Percentiles rank a stretch among this genome's conserved stretches.
phyloP scores from a whole-genome alignment of 2,888 invertebrate species.

The Atherix ibis region DNA sequence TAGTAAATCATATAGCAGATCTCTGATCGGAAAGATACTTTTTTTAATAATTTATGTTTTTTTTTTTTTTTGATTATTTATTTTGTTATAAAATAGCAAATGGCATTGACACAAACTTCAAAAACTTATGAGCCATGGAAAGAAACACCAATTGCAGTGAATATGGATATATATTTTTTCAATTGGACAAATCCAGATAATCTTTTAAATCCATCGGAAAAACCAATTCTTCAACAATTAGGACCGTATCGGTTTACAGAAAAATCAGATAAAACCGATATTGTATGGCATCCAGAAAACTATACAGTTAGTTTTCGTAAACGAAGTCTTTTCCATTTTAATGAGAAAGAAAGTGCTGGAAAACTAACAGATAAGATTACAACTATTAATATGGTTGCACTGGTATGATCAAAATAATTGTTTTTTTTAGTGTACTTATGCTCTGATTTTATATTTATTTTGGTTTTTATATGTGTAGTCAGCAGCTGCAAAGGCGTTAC shows the following conservation, averaged over 20 bases:
- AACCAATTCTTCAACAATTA: slow-evolving; percentile 38
- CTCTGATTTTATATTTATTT: neutral
- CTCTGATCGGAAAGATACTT: no score
- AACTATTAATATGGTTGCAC: slow-evolving; percentile 58
- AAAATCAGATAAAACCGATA: slow-evolving; percentile 51
- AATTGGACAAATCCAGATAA: slow-evolving; percentile 69
- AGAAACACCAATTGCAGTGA: slow-evolving; percentile 44
- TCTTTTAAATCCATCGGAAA: slow-evolving; percentile 37
- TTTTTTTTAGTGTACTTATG: neutral
- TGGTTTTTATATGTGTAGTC: slow-evolving; percentile 24
- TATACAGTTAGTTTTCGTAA: slow-evolving; percentile 57
- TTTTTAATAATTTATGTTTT: no score
- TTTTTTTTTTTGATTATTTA: no score
- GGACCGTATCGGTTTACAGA: slow-evolving; percentile 54
- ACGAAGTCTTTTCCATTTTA: slow-evolving; percentile 52
- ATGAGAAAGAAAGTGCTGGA: slow-evolving; percentile 47
- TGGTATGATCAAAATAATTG: slow-evolving; percentile 42
- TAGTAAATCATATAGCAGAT: no score
- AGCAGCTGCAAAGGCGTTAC: slow-evolving; percentile 34
- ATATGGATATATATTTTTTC: slow-evolving; percentile 52
- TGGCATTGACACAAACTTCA: slow-evolving; percentile 44
- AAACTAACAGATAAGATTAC: slow-evolving; percentile 52
- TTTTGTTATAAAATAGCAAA: no score
- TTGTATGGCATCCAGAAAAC: slow-evolving; percentile 54
- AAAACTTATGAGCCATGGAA: slow-evolving; percentile 53